Conservation (phyloP, 2,888 invertebrate genomes). For the Pteria penguin region DNA sequence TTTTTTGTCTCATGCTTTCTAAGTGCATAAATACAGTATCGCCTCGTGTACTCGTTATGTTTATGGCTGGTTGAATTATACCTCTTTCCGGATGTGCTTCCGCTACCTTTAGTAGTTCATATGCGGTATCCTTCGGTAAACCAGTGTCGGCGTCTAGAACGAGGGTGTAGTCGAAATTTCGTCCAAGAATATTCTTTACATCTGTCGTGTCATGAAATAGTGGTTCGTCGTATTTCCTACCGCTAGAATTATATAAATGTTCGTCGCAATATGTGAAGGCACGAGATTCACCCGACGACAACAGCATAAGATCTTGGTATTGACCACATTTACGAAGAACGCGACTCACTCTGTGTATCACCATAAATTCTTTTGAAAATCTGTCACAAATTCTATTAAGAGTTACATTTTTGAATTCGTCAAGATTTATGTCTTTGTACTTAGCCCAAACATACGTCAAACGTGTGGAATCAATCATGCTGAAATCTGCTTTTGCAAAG, state of each 20-base stretch:
- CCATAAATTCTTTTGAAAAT: conserved; percentile 64
- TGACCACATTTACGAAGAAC: conserved; percentile 70
- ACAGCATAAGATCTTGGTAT: conserved; percentile 68
- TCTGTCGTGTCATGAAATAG: conserved; percentile 58
- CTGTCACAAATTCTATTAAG: conserved; percentile 55
- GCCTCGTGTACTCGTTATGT: conserved; percentile 41
- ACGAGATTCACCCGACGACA: conserved; percentile 57
- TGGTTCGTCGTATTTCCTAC: conserved; percentile 52
- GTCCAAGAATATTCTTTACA: conserved; percentile 51
- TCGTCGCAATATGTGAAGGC: conserved; percentile 62
- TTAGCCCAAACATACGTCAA: conserved; percentile 55
- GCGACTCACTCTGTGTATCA: conserved; percentile 61
- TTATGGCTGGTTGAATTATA: conserved; percentile 65
- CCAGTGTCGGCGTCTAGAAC: conserved; percentile 64
- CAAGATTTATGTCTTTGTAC: conserved; percentile 41
- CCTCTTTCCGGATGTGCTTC: conserved; percentile 60
- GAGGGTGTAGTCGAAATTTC: conserved; percentile 60
- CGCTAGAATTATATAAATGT: conserved; percentile 52
- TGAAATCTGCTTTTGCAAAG: conserved; percentile 43
- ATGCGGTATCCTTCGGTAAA: conserved; percentile 51
- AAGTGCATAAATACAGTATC: conserved; percentile 67
- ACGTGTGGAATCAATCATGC: conserved; percentile 43
- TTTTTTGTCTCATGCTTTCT: conserved; percentile 57
- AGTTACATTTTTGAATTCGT: conserved; percentile 50
- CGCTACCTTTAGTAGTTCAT: conserved; percentile 55